Percentiles rank a stretch among this genome's conserved stretches.
These are phyloP conservation scores for Sebastes taczanowskii DNA, from an alignment of 2,797 vertebrate species.

Conservation along the genomic window DNA sequence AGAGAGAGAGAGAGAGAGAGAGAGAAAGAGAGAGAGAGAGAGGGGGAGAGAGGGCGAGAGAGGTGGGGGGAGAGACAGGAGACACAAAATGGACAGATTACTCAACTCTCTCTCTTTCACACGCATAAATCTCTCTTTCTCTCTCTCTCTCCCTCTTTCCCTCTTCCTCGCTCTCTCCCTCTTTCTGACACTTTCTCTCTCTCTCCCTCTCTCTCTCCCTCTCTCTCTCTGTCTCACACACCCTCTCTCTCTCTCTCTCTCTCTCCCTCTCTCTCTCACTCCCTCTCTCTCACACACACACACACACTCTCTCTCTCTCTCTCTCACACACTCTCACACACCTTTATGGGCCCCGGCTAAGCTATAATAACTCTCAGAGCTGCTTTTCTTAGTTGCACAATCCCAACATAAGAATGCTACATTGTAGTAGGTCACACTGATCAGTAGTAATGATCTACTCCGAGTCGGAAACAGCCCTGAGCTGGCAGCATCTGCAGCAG, in stretches of 20 bases:
- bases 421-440: slow-evolving; percentile 67
- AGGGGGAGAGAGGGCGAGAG: neutral
- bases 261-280: neutral
- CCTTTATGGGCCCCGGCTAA: slow-evolving; percentile 58
- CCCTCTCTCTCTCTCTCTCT: neutral
- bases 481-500: slow-evolving; percentile 58
- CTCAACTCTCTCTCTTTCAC: slow-evolving; percentile 52
- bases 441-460: slow-evolving; percentile 64
- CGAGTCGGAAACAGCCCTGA: slow-evolving; percentile 50
- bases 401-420: slow-evolving; percentile 60
- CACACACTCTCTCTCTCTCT: neutral
- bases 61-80: slow-evolving; percentile 4
- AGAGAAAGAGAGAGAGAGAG: neutral
- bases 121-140: neutral
- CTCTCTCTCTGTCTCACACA: neutral
- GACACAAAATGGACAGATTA: slow-evolving; percentile 72
- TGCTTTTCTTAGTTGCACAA: slow-evolving; percentile 72
- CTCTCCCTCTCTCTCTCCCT: neutral
- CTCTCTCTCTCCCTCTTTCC: accelerated
- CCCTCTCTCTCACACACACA: neutral
- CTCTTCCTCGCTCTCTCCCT: accelerated
- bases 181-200: accelerated
- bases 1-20: too few relatives aligned
- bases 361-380: slow-evolving; percentile 71
- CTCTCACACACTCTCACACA: slow-evolving; percentile 1